Base-by-base conservation (phyloP, 2,888 invertebrate genomes). In the Didymodactylos carnosus region DNA sequence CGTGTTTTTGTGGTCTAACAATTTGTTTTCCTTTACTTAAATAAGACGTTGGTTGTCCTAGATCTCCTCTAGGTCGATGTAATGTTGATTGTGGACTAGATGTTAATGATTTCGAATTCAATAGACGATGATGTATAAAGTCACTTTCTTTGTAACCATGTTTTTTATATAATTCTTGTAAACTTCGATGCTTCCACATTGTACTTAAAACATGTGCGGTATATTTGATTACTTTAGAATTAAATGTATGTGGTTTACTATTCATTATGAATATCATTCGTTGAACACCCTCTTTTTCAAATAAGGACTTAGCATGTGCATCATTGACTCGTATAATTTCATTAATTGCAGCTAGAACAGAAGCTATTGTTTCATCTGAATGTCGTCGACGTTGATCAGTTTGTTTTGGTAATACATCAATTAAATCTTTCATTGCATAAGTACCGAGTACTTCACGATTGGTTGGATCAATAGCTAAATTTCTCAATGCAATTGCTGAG, bases 361-460 rank as follows among this genome's bases (percentile, higher is more conserved):
- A 97, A 53, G 94, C 93, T 81, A 97, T 92, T 76, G 98, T 98
- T 82, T 95, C 95, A 84, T 97, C 95, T 1, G 94, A 94, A 91
- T 91, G 79, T 35, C 62, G 62, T 19, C 62, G 62, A 19, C 35
- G 62, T n/a, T 62, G 62, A n/a, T 62, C 62, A 2, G 62, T n/a
- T 90, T 69, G 91, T n/a, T 79, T 90, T 1, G 98, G 98, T 80
- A 98, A 86, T 83, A 95, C 97, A 83, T 92, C 91, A 77, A 97
- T 92, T 76, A 98, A 87, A 85, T 97, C 95, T 75, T 92, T 87
- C 92, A 98, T 94, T 25, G 97, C 97, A 84, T 97, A 78, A 79
- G 79, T 78, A 81, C 95, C 97, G 81, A 98, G 95, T 76, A 97
- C 87, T 85, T 97, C 95, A 83, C 95, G 94, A 83, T 97, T 98